Percentiles rank a stretch among this genome's conserved stretches.
phyloP scores from a whole-genome alignment of 2,888 invertebrate species.

The Zaprionus lineosus region DNA sequence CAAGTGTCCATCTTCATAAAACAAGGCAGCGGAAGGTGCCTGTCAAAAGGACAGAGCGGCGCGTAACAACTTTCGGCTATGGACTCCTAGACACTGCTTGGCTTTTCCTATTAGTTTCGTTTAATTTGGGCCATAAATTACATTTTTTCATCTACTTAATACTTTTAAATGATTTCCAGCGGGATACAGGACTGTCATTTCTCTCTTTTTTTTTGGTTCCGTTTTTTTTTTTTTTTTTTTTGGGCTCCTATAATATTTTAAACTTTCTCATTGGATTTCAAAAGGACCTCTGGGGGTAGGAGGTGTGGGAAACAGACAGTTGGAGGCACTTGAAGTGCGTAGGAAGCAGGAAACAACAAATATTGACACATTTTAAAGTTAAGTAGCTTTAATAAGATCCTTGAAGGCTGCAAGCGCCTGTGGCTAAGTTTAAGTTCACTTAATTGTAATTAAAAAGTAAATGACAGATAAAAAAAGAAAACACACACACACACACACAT shows the following conservation, averaged over 20 bases:
- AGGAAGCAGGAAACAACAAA: constrained; percentile 13
- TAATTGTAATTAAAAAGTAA: constrained; percentile 62
- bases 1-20: constrained; percentile 78
- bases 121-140: constrained; percentile 76
- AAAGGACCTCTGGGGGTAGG: background rate
- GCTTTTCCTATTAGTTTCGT: constrained; percentile 77
- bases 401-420: constrained; percentile 1
- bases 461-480: too few relatives aligned
- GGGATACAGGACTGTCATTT: constrained; percentile 17
- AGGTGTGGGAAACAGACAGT: constrained; percentile 21
- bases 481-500: constrained; percentile 16
- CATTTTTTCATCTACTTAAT: constrained; percentile 75
- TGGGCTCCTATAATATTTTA: constrained; percentile 28
- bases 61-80: constrained; percentile 25
- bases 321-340: constrained; percentile 15
- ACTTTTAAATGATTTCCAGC: constrained; percentile 73
- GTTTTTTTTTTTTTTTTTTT: background rate
- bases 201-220: background rate
- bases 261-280: constrained; percentile 47
- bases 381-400: constrained; percentile 35
- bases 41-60: constrained; percentile 67
- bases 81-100: constrained; percentile 26
- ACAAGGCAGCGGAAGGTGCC: constrained; percentile 74
- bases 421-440: constrained; percentile 42
- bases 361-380: too few relatives aligned